Evolutionary conservation across 2,888 invertebrate species (phyloP), one percentile per base, ranked within the genome.

Genomic region (Sminthurinus aureus): DNA sequence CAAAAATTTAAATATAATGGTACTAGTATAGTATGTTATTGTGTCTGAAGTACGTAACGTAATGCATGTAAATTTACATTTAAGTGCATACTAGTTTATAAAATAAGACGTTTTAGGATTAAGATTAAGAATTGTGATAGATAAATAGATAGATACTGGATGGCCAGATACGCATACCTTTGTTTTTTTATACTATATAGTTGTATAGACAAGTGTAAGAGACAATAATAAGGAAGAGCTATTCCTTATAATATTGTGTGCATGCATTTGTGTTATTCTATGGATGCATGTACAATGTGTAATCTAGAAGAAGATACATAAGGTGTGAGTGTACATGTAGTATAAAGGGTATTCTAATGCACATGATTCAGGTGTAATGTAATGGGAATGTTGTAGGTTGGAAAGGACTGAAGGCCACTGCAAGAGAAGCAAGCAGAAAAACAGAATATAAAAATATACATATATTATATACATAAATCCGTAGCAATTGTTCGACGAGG

Each of bases 401-500:
- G 66, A 24, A 24, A 51, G 24, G 58, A 52, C 15, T 77, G 77
- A 58, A 78, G 64, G 64, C 38, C 64, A 78, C 26, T 13, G 64
- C 66, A 26, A 78, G 26, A 15, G 52, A 66, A 82, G 26, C 51
- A 74, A 38, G 38, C 51, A 58, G 52, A 24, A 82, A 83, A 50
- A 13, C 24, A 71, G 24, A 71, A 71, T 24, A 22, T 64, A 18
- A 67, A 67, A 11, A 22, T 67, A 64, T 9, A 64, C 9, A 64
- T 64, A 64, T n/a, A 64, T 15, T 15, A 69, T n/a, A 69, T 22
- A n/a, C 9, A 69, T 71, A 24, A 71, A 71, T 24, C 67, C 79
- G 22, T 73, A 64, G 75, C 26, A 64, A 75, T 81, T 71, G 73
- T 50, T 51, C 76, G 75, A 67, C 67, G 83, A 86, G 85, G 84